Evolutionary conservation across 2,113 vertebrate genomes (phyloP), one percentile per base, ranked within the genome.

Genomic region (Rhea americana): DNA sequence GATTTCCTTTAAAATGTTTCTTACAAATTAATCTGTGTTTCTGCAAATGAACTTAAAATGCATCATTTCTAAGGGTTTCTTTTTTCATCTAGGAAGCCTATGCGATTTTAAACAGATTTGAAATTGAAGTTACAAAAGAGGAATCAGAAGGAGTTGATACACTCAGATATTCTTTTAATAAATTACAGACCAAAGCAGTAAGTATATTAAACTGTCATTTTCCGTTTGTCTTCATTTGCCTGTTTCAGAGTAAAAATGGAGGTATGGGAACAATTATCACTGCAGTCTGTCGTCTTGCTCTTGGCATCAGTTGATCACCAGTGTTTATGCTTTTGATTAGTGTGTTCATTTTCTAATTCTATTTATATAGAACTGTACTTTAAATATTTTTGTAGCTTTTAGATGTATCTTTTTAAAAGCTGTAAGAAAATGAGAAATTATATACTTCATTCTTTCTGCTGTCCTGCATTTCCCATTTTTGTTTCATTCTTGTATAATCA

Each of bases 21-120:
- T 74, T 67, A 25, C 3, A 81, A 62, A 63, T 43, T 58, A 19
- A 28, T 65, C 15, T 73, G 1, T 73, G 1, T 65, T 92, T 14
- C 45, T 83, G 25, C 39, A 85, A 89, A 62, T 85, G 2, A 81
- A 61, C 8, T 51, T 79, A 21, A 24, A 73, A 78, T 45, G 8
- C 7, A 12, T 47, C 6, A 32, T 89, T 68, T 18, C 9, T 85
- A 19, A 53, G 22, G 35, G 55, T 55, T 50, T 28, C 8, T 67
- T 53, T 89, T 90, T 93, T n/a, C 5, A 63, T 94, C 22, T 85
- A 99, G 98, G 98, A 99, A 95, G 98, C 98, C 48, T 99, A 97
- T 85, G 89, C 95, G 21, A 98, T 99, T 95, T 97, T 99, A 95
- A 95, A 94, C 82, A 92, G 96, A 83, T 98, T 97, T 96, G 93